These are phyloP conservation scores for Ditylenchus dipsaci DNA, from an alignment of 1,140 invertebrate genomes.

Conservation along the genomic window DNA sequence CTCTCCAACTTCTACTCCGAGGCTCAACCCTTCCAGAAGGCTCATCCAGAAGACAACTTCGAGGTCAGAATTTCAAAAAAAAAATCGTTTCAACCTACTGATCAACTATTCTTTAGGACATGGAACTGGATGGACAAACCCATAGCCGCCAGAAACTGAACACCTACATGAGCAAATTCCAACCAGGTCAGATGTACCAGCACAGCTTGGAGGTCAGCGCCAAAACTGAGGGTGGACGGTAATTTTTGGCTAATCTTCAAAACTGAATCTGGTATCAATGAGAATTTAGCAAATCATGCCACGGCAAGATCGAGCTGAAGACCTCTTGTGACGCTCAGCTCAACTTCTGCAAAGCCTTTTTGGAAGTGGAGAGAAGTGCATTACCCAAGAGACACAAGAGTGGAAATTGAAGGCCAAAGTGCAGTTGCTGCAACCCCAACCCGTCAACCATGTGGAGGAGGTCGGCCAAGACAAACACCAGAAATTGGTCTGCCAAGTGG, in stretches of 20 bases:
- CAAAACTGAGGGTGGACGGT: conserved; percentile 15
- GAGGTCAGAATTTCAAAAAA: background rate
- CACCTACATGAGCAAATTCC: conserved; percentile 12
- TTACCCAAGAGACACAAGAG: conserved; percentile 5
- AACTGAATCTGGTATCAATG: too few species aligned
- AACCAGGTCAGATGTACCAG: conserved; percentile 26
- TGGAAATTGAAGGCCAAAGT: conserved; percentile 28
- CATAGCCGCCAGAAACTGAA: conserved; percentile 12
- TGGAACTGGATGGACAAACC: conserved; percentile 9
- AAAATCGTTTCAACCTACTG: background rate
- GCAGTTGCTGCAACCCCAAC: conserved; percentile 30
- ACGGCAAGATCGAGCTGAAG: conserved; percentile 5
- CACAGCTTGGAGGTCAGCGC: conserved; percentile 21
- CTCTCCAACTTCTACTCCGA: conserved; percentile 28
- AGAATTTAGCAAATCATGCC: background rate
- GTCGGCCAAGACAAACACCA: conserved; percentile 19
- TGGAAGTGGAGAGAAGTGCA: conserved; percentile 16
- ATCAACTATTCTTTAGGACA: too few species aligned
- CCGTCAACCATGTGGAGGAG: conserved; percentile 5
- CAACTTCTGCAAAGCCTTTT: conserved; percentile 12
- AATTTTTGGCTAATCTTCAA: too few species aligned
- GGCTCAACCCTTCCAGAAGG: conserved; percentile 1
- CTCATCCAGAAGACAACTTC: background rate
- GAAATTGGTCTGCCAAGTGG: conserved; percentile 16
- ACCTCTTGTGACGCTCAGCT: conserved; percentile 18